Conservation (phyloP, 2,888 invertebrate genomes). For the Melinaea menophilus region DNA sequence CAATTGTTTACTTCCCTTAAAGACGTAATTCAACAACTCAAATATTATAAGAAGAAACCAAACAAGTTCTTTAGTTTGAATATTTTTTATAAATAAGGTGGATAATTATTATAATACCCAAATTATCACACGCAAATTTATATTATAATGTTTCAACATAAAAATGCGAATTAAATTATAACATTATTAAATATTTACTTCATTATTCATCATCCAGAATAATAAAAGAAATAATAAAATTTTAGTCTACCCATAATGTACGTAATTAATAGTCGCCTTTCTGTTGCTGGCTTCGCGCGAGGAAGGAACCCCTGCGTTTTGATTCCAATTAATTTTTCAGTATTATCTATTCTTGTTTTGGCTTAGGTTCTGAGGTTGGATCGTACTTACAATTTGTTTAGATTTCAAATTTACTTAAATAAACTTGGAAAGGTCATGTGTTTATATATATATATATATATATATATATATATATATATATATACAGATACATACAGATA, state of each 20-base stretch:
- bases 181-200: not conserved
- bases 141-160: not conserved
- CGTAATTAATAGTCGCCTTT: constrained; percentile 15
- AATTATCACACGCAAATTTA: not conserved
- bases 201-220: constrained; percentile 14
- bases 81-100: too few species aligned
- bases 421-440: too few species aligned
- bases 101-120: too few species aligned
- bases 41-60: too few species aligned
- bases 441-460: too few species aligned
- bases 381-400: too few species aligned
- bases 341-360: not conserved
- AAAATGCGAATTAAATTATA: not conserved
- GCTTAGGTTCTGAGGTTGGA: not conserved
- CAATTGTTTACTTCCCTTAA: too few species aligned
- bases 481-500: too few species aligned
- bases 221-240: constrained; percentile 18
- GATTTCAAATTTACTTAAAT: too few species aligned
- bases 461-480: too few species aligned
- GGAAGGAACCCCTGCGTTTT: constrained; percentile 14
- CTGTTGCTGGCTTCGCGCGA: constrained; percentile 22
- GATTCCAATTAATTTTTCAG: not conserved
- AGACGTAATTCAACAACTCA: too few species aligned
- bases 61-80: too few species aligned
- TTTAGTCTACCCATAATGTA: constrained; percentile 15